Percentiles rank a stretch among this genome's conserved stretches.
These are phyloP conservation scores for Apocrypta bakeri DNA, from an alignment of 1,140 invertebrate species.

Conservation along the genomic window DNA sequence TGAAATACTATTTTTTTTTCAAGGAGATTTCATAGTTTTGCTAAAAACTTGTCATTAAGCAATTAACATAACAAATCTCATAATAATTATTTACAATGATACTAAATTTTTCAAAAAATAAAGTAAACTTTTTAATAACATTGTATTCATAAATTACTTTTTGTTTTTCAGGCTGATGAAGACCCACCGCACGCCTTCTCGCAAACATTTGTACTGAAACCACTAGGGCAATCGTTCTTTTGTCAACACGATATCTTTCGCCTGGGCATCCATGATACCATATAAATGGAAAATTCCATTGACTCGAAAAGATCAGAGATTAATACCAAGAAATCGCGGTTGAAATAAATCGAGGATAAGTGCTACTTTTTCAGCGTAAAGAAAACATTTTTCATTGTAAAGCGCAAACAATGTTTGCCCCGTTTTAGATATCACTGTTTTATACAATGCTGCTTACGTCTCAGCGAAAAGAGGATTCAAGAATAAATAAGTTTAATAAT, in stretches of 20 bases:
- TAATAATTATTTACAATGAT: background rate
- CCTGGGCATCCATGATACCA: constrained; percentile 89
- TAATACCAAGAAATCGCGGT: constrained; percentile 30
- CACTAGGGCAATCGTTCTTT: constrained; percentile 87
- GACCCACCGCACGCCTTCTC: constrained; percentile 93
- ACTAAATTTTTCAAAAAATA: background rate
- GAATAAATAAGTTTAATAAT: constrained; percentile 56
- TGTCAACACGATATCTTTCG: constrained; percentile 95
- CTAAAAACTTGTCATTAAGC: background rate
- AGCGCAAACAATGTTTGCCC: constrained; percentile 55
- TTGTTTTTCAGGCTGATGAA: constrained; percentile 87
- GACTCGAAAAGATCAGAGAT: constrained; percentile 34
- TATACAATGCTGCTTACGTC: constrained; percentile 64
- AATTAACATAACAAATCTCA: background rate
- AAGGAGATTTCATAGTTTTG: background rate
- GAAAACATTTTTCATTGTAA: constrained; percentile 55
- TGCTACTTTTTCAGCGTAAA: constrained; percentile 56
- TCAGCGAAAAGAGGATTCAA: constrained; percentile 56
- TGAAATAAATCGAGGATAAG: constrained; percentile 56
- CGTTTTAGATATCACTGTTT: constrained; percentile 63
- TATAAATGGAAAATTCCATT: constrained; percentile 71
- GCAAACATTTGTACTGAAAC: constrained; percentile 93
- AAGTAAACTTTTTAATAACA: background rate
- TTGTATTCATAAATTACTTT: background rate
- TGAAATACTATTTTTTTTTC: no score